Evolutionary conservation across 2,888 invertebrate species (phyloP).

Genomic region (Meteorus colon): DNA sequence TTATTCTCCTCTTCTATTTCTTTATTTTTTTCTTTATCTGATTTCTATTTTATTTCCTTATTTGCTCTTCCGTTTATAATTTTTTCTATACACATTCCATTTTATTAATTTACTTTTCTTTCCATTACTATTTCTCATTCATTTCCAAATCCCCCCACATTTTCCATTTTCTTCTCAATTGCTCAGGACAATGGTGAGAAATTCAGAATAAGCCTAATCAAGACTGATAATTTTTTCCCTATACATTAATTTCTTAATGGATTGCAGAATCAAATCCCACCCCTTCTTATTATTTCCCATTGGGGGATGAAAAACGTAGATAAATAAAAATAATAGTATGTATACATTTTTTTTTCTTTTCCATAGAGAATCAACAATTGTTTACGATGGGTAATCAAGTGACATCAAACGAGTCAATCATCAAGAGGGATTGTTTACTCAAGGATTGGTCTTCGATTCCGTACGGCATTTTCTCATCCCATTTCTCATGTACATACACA

Average conservation of each 20-base stretch:
- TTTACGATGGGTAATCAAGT: conserved; percentile 72
- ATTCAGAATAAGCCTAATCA: no score
- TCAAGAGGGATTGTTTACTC: conserved; percentile 73
- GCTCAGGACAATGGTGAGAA: no score
- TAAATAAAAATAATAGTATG: no score
- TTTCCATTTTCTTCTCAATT: no score
- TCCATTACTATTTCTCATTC: no score
- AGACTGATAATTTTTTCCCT: no score
- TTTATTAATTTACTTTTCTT: no score
- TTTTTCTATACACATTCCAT: background rate
- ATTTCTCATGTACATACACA: background rate
- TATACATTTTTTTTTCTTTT: background rate
- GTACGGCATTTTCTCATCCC: conserved; percentile 52
- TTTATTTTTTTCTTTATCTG: background rate
- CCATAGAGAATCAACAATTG: conserved; percentile 61
- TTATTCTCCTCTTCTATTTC: background rate
- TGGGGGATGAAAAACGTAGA: no score
- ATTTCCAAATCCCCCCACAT: no score
- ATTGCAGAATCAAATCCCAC: no score
- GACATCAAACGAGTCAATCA: conserved; percentile 73
- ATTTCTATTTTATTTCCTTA: background rate
- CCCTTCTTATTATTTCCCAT: no score
- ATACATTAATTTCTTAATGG: no score
- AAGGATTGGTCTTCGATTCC: conserved; percentile 53
- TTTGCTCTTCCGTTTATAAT: background rate